phyloP scores from a whole-genome alignment of 2,888 invertebrate genomes.

The Autographa gamma region DNA sequence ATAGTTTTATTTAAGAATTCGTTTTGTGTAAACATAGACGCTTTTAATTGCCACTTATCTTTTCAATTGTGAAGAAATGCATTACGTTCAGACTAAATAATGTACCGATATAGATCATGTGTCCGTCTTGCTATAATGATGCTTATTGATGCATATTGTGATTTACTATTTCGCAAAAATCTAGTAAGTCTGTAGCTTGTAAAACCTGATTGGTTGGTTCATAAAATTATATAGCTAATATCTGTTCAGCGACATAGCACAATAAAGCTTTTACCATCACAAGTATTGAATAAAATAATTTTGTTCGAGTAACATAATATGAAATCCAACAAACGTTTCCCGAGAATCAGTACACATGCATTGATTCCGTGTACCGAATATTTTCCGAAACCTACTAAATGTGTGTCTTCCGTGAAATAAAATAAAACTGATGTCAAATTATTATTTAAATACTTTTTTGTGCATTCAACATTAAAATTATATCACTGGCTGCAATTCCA shows the following conservation, averaged over 20 bases:
- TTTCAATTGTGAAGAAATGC: constrained; percentile 38
- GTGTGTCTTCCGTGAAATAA: no score
- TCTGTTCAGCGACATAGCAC: no score
- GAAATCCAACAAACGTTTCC: neutral
- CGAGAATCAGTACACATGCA: neutral
- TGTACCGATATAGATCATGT: constrained; percentile 39
- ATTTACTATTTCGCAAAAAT: no score
- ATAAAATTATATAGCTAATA: no score
- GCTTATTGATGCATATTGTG: constrained; percentile 36
- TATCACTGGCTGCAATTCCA: neutral
- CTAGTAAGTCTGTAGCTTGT: no score
- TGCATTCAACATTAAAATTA: no score
- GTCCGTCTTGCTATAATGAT: constrained; percentile 24
- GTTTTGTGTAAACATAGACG: constrained; percentile 51
- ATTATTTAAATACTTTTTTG: no score
- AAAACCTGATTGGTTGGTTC: no score
- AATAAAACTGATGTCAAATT: no score
- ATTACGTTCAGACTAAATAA: constrained; percentile 57
- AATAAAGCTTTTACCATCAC: no score
- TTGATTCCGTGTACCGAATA: neutral
- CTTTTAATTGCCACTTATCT: constrained; percentile 57
- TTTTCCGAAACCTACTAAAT: neutral
- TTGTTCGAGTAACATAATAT: neutral
- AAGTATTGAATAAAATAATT: no score
- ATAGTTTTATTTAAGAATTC: constrained; percentile 37